Evolutionary conservation across 2,797 vertebrate species (phyloP), one percentile per base, ranked within the genome.

Genomic region (Sebastes melanostomus): DNA sequence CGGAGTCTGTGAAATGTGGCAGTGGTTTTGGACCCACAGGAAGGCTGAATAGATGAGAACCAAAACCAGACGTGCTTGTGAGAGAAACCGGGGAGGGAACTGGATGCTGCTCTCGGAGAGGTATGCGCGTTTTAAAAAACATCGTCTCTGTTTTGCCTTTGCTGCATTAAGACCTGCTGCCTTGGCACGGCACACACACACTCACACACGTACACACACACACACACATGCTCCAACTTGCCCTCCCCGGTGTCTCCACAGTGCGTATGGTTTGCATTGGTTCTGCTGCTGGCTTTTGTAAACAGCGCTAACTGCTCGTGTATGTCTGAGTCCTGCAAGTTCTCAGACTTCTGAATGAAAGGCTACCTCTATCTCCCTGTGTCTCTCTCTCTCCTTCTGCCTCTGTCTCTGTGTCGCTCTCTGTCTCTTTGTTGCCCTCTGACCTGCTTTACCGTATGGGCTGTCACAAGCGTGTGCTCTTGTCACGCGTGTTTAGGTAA

Each of bases 281-380:
- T 93, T 94, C 89, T 93, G 91, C 90, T 93, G 90, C 89, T 88
- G 89, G 84, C 82, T 93, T 93, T 89, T 92, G 91, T 94, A 93
- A 94, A 93, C 91, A 92, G 34, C 71, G 2, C 88, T 92, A 92
- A 93, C 90, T 87, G 89, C 77, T 85, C 91, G 87, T 91, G 84
- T 89, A 88, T 90, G 92, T 93, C 85, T 85, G 61, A 85, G 80
- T 75, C 72, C 86, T 78, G 79, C 58, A 2, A 87, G 56, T 83
- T 83, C 81, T 85, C 84, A 86, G 85, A 91, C 88, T 82, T 56
- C 80, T 84, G 83, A 91, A 88, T 88, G 86, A 92, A 91, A 91
- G 83, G 30, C 84, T 60, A 69, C 71, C 75, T 87, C 80, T 65
- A 72, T 84, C 80, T 84, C 74, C 73, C 74, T 66, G 59, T 34